A percentile compares a stretch with the other conserved stretches of the same genome.
These are phyloP conservation scores for Syrmaticus mikado DNA, from an alignment of 2,113 vertebrate genomes.

Conservation along the genomic window DNA sequence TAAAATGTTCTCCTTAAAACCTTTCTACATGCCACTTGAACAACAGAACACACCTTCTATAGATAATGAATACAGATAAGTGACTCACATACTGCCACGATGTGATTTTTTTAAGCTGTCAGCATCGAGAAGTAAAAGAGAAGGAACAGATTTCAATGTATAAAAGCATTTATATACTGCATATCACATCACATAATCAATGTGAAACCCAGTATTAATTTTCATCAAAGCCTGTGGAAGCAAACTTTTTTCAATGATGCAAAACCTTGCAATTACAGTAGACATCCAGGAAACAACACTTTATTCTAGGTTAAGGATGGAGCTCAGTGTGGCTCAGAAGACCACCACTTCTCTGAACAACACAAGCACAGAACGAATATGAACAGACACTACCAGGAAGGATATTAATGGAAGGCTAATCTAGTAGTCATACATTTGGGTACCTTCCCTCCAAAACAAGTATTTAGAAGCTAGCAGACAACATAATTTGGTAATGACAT, in stretches of 20 bases:
- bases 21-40: background rate
- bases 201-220: background rate
- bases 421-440: background rate
- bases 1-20: background rate
- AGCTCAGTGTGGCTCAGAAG: background rate
- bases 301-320: background rate
- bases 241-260: background rate
- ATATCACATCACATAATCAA: background rate
- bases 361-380: background rate
- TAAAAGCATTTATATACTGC: background rate
- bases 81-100: background rate
- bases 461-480: background rate
- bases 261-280: background rate
- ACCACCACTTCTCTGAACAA: background rate
- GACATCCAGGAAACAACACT: background rate
- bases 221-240: background rate
- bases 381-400: background rate
- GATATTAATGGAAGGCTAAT: background rate
- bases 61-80: background rate
- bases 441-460: background rate
- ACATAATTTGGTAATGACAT: background rate
- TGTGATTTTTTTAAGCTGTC: background rate
- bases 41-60: background rate
- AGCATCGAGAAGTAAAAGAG: background rate
- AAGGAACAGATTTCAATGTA: background rate